Evolutionary conservation across 2,797 vertebrate genomes (phyloP).

Genomic region (Anniella stebbinsi): DNA sequence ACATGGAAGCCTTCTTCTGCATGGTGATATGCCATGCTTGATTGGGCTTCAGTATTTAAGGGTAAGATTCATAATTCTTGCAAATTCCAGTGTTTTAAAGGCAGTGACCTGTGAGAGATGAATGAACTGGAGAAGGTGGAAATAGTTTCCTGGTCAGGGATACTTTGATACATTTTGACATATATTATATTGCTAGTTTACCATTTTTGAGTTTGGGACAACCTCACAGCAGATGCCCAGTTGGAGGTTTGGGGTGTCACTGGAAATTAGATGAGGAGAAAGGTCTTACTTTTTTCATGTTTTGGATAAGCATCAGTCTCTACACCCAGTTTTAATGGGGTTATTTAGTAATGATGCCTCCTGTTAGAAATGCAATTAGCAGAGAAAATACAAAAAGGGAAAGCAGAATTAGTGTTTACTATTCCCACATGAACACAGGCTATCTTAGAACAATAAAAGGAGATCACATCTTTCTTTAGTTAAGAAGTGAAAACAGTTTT

Average conservation of each 20-base stretch:
- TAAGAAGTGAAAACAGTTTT: no score
- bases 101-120: conserved; percentile 7
- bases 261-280: neutral
- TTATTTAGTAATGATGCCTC: no score
- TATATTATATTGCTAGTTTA: fast-evolving
- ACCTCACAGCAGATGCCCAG: neutral
- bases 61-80: conserved; percentile 29
- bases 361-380: no score
- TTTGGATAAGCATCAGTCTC: fast-evolving
- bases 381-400: no score
- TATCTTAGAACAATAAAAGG: no score
- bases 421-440: no score
- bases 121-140: neutral
- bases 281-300: neutral
- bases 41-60: neutral
- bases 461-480: no score
- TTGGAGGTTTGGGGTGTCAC: neutral
- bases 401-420: no score
- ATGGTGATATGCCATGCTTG: neutral
- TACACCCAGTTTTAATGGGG: fast-evolving
- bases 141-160: neutral
- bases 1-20: neutral
- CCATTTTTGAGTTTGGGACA: conserved; percentile 11
- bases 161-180: neutral
- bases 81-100: conserved; percentile 1